Evolutionary conservation across 37 sponge, comb jelly and placozoan genomes (phyloP), one percentile per base, ranked within the genome.

Genomic region (Geodia barretti): DNA sequence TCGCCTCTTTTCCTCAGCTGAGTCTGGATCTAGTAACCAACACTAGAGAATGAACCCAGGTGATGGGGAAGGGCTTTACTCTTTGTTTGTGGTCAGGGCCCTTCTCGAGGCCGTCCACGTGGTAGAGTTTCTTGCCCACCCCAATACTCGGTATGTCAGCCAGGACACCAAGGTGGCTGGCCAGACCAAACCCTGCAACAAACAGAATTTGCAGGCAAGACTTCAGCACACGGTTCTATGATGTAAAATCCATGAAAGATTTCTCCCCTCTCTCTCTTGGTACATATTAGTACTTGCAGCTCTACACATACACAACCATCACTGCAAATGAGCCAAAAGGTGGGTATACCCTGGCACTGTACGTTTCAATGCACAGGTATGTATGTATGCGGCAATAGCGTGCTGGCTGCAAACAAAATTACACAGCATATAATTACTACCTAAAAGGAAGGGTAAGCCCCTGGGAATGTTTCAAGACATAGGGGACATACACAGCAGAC

Each of bases 141-240:
- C 99, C 99, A 63, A 98, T 79, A 67, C 90, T 85, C 1, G 97
- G 99, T 21, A 96, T 94, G 58, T 83, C 93, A 66, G 88, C 71
- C n/a, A 89, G 73, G 14, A 98, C 99, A 64, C 99, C 99, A 0
- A 97, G 70, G 70, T 98, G 99, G 70, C 90, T 73, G 19, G 99
- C 99, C 65, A 94, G 68, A 0, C 99, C 99, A 88, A 92, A 95
- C 17, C 94, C 96, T 96, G 38, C 34, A 60, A 33, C n/a, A 2
- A 63, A 5, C 64, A 63, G 3, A 63, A 63, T 78, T 28, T 7
- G n/a, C n/a, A n/a, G n/a, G n/a, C n/a, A n/a, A n/a, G n/a, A n/a
- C n/a, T n/a, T n/a, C n/a, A n/a, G n/a, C n/a, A n/a, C n/a, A n/a
- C n/a, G n/a, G n/a, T n/a, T n/a, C n/a, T n/a, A n/a, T n/a, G n/a